phyloP scores from a whole-genome alignment of 2,888 invertebrate species.

The Spialia ferax region DNA sequence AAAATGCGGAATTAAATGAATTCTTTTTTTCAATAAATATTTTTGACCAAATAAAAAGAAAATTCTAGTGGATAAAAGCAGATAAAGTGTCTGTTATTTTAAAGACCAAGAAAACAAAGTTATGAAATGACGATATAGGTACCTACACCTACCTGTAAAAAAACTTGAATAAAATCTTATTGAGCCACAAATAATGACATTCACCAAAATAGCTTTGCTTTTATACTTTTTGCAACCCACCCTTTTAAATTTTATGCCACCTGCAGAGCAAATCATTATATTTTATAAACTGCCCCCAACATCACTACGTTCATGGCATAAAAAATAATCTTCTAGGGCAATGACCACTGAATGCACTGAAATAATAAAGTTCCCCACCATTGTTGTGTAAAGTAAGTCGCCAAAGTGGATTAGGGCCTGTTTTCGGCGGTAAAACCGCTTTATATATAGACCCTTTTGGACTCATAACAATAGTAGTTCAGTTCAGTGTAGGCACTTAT shows the following conservation, averaged over 20 bases:
- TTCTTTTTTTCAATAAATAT: too few species aligned
- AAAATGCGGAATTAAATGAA: too few species aligned
- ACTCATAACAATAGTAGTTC: background rate
- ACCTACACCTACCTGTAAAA: too few species aligned
- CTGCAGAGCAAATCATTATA: background rate
- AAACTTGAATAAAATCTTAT: too few species aligned
- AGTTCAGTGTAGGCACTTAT: background rate
- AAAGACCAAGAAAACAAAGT: too few species aligned
- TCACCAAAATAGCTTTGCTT: too few species aligned
- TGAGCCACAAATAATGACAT: too few species aligned
- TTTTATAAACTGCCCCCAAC: background rate
- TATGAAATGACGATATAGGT: too few species aligned
- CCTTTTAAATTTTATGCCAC: background rate
- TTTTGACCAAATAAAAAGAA: too few species aligned
- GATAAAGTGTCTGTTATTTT: too few species aligned
- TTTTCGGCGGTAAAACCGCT: slow-evolving; percentile 11
- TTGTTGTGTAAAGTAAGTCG: slow-evolving; percentile 17
- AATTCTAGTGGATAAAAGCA: too few species aligned
- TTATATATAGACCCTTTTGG: slow-evolving; percentile 7
- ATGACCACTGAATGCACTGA: slow-evolving; percentile 17
- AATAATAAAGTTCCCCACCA: slow-evolving; percentile 1
- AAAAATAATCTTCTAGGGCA: slow-evolving; percentile 8
- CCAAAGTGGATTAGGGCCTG: slow-evolving; percentile 9
- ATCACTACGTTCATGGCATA: background rate
- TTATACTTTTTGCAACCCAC: background rate